phyloP scores from a whole-genome alignment of 37 sponge, comb jelly and placozoan species.

The Tethya wilhelma region DNA sequence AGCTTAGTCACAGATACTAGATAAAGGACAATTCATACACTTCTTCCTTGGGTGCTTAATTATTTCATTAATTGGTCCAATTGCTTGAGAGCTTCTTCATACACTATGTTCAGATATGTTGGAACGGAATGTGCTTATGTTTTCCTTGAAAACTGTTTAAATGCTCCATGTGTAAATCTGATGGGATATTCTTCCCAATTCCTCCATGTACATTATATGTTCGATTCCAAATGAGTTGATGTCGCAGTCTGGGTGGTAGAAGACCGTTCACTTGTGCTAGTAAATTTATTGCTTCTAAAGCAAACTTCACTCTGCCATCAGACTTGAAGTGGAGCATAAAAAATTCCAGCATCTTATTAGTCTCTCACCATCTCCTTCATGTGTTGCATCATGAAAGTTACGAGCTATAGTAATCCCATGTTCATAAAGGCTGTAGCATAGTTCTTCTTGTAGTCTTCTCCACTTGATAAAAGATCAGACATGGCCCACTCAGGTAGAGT shows the following conservation, averaged over 20 bases:
- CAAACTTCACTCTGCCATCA: background rate
- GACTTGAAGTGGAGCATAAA: background rate
- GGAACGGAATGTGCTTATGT: background rate
- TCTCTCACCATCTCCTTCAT: conserved; percentile 13
- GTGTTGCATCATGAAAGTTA: conserved; percentile 1
- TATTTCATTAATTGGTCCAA: background rate
- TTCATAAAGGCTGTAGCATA: background rate
- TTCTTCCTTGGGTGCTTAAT: too few species aligned
- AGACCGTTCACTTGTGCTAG: background rate
- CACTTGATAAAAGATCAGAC: background rate
- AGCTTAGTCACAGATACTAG: too few species aligned
- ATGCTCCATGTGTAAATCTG: conserved; percentile 10
- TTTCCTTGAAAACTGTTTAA: background rate
- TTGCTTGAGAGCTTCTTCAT: conserved; percentile 7
- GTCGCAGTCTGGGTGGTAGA: background rate
- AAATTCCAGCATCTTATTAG: background rate
- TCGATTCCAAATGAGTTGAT: conserved; percentile 5
- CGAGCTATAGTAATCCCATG: background rate
- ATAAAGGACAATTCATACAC: too few species aligned
- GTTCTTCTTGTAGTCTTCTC: background rate
- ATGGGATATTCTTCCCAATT: background rate
- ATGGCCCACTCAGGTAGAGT: background rate
- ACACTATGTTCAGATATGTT: background rate
- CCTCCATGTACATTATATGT: background rate
- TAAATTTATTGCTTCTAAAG: background rate